These are phyloP conservation scores for Timandra comae DNA, from an alignment of 2,888 invertebrate species.

Conservation along the genomic window DNA sequence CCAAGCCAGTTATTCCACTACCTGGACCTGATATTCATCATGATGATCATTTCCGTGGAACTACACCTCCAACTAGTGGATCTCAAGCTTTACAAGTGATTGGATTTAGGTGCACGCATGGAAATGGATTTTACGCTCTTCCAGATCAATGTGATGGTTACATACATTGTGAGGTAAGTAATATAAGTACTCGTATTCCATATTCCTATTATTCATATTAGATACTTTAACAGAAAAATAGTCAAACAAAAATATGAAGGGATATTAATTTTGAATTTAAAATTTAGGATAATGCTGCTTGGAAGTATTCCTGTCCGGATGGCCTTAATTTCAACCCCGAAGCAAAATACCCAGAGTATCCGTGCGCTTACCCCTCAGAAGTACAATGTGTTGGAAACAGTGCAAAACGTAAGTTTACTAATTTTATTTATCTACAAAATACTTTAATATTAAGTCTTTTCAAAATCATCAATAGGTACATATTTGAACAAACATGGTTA, in stretches of 20 bases:
- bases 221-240: no score
- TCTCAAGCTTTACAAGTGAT: neutral
- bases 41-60: no score
- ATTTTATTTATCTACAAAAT: no score
- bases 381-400: conserved; percentile 80
- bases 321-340: conserved; percentile 84
- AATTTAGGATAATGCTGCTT: conserved; percentile 73
- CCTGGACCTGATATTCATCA: no score
- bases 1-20: neutral
- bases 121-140: conserved; percentile 51
- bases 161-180: conserved; percentile 74
- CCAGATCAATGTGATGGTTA: conserved; percentile 81
- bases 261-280: no score
- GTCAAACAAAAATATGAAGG: no score
- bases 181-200: no score
- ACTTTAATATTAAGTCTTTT: no score
- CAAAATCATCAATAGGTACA: no score
- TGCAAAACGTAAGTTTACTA: conserved; percentile 33
- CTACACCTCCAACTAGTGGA: conserved; percentile 2
- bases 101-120: conserved; percentile 10
- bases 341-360: conserved; percentile 75
- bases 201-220: no score
- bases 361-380: conserved; percentile 86
- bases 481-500: no score
- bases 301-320: conserved; percentile 83